These are phyloP conservation scores for Epistrophe eligans DNA, from an alignment of 2,888 invertebrate genomes.

Conservation along the genomic window DNA sequence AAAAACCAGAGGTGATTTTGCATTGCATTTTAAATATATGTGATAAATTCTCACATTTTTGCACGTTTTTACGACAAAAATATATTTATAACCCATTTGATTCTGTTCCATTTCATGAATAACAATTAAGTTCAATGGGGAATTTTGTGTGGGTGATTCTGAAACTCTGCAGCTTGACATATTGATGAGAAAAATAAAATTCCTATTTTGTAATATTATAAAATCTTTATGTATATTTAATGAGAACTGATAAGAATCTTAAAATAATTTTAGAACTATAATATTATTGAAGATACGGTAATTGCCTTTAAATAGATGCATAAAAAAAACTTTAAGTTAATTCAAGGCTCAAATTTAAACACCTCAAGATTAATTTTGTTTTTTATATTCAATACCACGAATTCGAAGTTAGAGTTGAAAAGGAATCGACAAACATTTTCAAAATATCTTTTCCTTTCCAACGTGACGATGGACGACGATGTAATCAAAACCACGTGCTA, in stretches of 20 bases:
- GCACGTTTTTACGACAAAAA: slow-evolving; percentile 51
- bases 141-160: slow-evolving; percentile 1
- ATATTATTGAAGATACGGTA: neutral
- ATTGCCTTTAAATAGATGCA: neutral
- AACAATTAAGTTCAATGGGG: slow-evolving; percentile 47
- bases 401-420: neutral
- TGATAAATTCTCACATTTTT: slow-evolving; percentile 49
- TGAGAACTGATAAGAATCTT: neutral
- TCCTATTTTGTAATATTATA: neutral
- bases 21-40: neutral
- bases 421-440: slow-evolving; percentile 1
- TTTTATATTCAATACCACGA: neutral
- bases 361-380: no score
- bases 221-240: neutral
- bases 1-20: slow-evolving; percentile 8
- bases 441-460: neutral
- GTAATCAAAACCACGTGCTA: slow-evolving; percentile 26
- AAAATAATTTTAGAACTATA: neutral
- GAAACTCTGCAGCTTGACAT: slow-evolving; percentile 13
- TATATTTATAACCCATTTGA: slow-evolving; percentile 36
- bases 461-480: neutral
- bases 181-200: neutral
- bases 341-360: neutral
- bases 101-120: slow-evolving; percentile 60
- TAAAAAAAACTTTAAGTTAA: neutral